These are phyloP conservation scores for Pogona vitticeps DNA, from an alignment of 2,113 vertebrate species.

Conservation along the genomic window DNA sequence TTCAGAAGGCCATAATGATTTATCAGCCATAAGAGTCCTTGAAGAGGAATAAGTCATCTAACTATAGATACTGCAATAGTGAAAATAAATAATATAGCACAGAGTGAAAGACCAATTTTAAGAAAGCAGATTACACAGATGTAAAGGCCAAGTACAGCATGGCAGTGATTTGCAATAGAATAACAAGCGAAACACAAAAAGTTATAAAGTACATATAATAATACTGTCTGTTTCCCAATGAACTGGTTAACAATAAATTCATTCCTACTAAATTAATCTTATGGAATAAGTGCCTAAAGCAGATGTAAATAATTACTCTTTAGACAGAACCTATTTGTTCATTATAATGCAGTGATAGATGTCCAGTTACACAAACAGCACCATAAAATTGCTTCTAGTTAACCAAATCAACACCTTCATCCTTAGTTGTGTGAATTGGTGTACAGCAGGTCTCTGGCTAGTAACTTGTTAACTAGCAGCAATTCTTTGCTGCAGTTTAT, in stretches of 20 bases:
- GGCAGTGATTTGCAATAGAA: not conserved
- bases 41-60: constrained; percentile 5
- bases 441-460: too few relatives aligned
- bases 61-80: not conserved
- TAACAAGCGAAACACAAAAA: not conserved
- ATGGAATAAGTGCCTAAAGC: not conserved
- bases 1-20: constrained; percentile 28
- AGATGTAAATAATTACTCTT: not conserved
- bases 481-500: too few relatives aligned
- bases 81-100: constrained; percentile 8
- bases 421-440: too few relatives aligned
- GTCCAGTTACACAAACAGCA: too few relatives aligned
- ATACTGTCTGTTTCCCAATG: not conserved
- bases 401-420: too few relatives aligned
- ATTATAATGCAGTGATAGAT: too few relatives aligned
- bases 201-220: not conserved
- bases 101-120: not conserved
- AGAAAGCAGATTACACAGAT: not conserved
- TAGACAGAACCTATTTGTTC: not conserved
- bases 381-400: too few relatives aligned
- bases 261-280: not conserved
- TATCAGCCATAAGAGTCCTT: constrained; percentile 33
- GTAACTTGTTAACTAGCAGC: too few relatives aligned
- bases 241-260: not conserved
- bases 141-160: constrained; percentile 21